Evolutionary conservation across 2,797 vertebrate species (phyloP).

Genomic region (Merluccius polli): DNA sequence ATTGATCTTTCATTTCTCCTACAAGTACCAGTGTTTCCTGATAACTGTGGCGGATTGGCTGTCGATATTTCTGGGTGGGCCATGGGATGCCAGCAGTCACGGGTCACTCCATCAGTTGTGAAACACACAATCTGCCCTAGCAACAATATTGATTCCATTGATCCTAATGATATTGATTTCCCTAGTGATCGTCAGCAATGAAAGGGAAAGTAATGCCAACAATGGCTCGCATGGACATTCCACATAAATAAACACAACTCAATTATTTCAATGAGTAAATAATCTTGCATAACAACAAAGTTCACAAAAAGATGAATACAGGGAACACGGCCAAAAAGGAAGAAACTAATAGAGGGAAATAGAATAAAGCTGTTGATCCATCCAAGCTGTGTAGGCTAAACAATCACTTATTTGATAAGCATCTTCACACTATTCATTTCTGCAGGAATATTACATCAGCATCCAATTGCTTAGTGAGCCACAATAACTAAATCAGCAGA

Average conservation of each 20-base stretch:
- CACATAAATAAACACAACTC: background rate
- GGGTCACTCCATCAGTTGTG: conserved; percentile 24
- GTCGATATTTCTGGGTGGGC: conserved; percentile 28
- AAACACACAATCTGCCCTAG: background rate
- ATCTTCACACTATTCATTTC: conserved; percentile 24
- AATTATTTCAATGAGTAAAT: background rate
- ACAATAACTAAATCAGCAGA: conserved; percentile 16
- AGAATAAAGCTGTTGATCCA: background rate
- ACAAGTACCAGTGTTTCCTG: background rate
- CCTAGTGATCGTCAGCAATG: background rate
- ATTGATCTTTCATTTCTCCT: background rate
- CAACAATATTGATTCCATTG: background rate
- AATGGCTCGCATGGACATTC: background rate
- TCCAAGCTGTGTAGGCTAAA: conserved; percentile 6
- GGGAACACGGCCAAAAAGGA: conserved; percentile 40
- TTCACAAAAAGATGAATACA: conserved; percentile 33
- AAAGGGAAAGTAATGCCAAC: background rate
- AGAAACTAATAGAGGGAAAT: conserved; percentile 7
- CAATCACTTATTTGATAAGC: conserved; percentile 26
- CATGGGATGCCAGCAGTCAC: conserved; percentile 20
- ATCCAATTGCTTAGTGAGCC: conserved; percentile 6
- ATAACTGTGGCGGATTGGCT: background rate
- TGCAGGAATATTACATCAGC: conserved; percentile 17
- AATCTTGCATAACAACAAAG: background rate
- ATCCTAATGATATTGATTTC: background rate